These are phyloP conservation scores for Archips xylosteana DNA, from an alignment of 2,888 invertebrate genomes.

Conservation along the genomic window DNA sequence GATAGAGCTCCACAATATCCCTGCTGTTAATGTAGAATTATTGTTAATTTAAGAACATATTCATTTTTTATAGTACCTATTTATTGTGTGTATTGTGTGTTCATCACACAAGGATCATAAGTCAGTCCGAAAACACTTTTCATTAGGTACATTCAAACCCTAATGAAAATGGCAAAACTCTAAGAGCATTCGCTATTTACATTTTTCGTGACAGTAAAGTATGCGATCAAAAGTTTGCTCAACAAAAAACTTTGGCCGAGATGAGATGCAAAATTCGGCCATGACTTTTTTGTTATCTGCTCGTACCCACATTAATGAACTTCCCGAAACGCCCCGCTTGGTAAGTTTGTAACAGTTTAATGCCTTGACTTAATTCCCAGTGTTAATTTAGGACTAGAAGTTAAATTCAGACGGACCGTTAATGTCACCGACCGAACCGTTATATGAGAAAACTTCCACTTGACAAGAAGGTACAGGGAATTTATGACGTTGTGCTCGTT, in stretches of 20 bases:
- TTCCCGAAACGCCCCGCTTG: slow-evolving; percentile 34
- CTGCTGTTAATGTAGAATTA: too few relatives aligned
- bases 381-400: slow-evolving; percentile 61
- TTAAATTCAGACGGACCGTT: slow-evolving; percentile 62
- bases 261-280: slow-evolving; percentile 38
- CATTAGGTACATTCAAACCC: neutral
- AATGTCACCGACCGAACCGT: slow-evolving; percentile 58
- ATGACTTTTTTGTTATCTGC: slow-evolving; percentile 38
- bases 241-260: slow-evolving; percentile 15
- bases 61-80: too few relatives aligned
- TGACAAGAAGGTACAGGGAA: slow-evolving; percentile 59
- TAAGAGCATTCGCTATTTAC: neutral
- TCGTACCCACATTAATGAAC: slow-evolving; percentile 38
- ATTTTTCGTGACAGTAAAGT: slow-evolving; percentile 9
- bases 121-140: neutral
- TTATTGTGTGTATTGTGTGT: neutral
- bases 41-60: too few relatives aligned
- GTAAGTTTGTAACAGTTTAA: slow-evolving; percentile 44
- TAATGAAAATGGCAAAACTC: neutral
- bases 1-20: too few relatives aligned
- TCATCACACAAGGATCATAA: neutral
- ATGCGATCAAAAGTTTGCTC: slow-evolving; percentile 8
- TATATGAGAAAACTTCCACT: slow-evolving; percentile 67
- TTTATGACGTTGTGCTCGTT: slow-evolving; percentile 59
- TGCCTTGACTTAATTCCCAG: slow-evolving; percentile 55